Evolutionary conservation across 2,113 vertebrate species (phyloP).

Genomic region (Pomatostomus ruficeps): DNA sequence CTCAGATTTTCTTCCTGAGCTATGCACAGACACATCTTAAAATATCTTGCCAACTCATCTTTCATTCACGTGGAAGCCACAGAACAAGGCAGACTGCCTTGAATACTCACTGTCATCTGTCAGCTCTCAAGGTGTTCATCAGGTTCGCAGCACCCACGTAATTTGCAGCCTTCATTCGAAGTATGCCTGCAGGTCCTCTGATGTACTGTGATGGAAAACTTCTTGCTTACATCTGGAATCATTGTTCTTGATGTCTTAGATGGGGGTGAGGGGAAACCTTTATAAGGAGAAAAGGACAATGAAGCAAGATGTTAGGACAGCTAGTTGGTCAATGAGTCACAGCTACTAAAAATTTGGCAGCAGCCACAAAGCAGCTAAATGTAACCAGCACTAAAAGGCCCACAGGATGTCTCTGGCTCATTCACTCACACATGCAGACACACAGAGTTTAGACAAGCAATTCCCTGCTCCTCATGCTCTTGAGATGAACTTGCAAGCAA

Average conservation of each 20-base stretch:
- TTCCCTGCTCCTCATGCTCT: background rate
- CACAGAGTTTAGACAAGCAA: background rate
- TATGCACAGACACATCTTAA: background rate
- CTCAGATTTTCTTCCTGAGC: background rate
- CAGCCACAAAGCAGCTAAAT: constrained; percentile 26
- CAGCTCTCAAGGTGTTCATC: background rate
- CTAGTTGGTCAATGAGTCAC: constrained; percentile 24
- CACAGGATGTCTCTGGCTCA: background rate
- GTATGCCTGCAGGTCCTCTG: background rate
- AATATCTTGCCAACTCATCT: background rate
- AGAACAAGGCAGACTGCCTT: background rate
- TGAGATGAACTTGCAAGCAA: background rate
- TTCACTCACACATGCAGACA: background rate
- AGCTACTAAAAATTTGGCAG: background rate
- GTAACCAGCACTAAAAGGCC: constrained; percentile 7
- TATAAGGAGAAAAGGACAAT: constrained; percentile 21
- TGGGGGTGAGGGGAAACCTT: background rate
- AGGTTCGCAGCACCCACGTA: background rate
- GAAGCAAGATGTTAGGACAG: constrained; percentile 5
- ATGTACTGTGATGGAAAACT: background rate
- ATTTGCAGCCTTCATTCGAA: background rate
- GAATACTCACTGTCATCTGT: background rate
- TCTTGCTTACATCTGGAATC: constrained; percentile 26
- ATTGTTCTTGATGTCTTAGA: background rate
- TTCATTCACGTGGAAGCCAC: background rate